phyloP scores from a whole-genome alignment of 2,888 invertebrate species.

The Euplagia quadripunctaria region DNA sequence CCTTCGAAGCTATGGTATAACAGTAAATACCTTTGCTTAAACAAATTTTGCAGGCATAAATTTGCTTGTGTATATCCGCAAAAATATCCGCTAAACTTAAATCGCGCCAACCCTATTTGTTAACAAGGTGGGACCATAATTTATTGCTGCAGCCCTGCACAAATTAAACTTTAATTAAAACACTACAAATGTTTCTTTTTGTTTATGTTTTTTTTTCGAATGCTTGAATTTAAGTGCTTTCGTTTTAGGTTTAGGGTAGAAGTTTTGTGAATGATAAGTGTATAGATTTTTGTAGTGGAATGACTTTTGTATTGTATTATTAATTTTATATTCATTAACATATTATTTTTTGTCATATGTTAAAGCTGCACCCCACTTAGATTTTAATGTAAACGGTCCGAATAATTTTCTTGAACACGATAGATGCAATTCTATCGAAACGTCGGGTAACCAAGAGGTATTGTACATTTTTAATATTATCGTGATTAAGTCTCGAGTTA shows the following conservation, averaged over 20 bases:
- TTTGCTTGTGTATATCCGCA: slow-evolving; percentile 11
- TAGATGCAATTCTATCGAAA: too few relatives aligned
- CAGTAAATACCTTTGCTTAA: background rate
- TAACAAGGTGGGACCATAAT: slow-evolving; percentile 48
- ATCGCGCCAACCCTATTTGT: slow-evolving; percentile 29
- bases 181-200: slow-evolving; percentile 45
- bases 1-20: background rate
- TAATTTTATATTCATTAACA: background rate
- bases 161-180: slow-evolving; percentile 63
- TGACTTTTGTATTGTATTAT: background rate
- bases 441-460: too few relatives aligned
- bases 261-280: slow-evolving; percentile 7
- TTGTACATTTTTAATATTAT: too few relatives aligned
- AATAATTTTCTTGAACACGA: too few relatives aligned
- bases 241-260: slow-evolving; percentile 6
- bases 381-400: too few relatives aligned
- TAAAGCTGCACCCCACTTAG: too few relatives aligned
- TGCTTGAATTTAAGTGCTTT: slow-evolving; percentile 21
- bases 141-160: slow-evolving; percentile 52
- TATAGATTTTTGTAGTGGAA: background rate
- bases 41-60: too few relatives aligned
- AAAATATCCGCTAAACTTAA: slow-evolving; percentile 23
- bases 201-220: slow-evolving; percentile 29
- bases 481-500: too few relatives aligned
- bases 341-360: background rate